Conservation (phyloP, 2,113 vertebrate genomes). For the Zosterops pallidus region DNA sequence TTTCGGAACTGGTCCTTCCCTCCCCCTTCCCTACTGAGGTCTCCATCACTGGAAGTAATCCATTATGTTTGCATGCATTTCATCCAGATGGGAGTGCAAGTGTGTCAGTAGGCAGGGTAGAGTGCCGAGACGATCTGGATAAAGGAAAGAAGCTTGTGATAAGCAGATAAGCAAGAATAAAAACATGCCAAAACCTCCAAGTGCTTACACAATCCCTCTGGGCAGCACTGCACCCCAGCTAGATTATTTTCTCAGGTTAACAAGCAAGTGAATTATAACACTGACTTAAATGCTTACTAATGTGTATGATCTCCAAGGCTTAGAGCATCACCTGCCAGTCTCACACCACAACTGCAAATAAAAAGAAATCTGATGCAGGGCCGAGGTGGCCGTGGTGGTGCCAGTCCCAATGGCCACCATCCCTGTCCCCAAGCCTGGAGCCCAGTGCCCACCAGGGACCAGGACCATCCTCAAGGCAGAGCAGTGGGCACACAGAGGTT, state of each 20-base stretch:
- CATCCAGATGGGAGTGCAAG: conserved; percentile 48
- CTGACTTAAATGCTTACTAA: conserved; percentile 8
- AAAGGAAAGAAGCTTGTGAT: conserved; percentile 55
- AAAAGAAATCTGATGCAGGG: not conserved
- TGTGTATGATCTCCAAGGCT: not conserved
- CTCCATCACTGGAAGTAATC: not conserved
- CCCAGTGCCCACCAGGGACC: not conserved
- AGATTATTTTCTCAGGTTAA: conserved; percentile 55
- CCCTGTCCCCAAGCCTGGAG: not conserved
- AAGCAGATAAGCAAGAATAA: conserved; percentile 65
- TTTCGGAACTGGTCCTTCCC: not conserved
- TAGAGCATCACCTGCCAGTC: conserved; percentile 17
- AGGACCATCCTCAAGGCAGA: not conserved
- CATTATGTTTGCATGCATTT: not conserved
- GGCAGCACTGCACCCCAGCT: not conserved
- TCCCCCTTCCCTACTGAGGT: not conserved
- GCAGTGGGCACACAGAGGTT: not conserved
- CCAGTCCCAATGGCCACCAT: accelerated
- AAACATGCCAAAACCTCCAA: not conserved
- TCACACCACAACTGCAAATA: not conserved
- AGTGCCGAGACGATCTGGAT: conserved; percentile 1
- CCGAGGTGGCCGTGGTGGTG: not conserved
- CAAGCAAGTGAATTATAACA: conserved; percentile 15
- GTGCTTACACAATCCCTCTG: not conserved
- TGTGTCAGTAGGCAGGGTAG: conserved; percentile 33